Percentiles rank a stretch among this genome's conserved stretches.
Conservation (phyloP, 2,797 vertebrate species). For the Craterocephalus amniculus region DNA sequence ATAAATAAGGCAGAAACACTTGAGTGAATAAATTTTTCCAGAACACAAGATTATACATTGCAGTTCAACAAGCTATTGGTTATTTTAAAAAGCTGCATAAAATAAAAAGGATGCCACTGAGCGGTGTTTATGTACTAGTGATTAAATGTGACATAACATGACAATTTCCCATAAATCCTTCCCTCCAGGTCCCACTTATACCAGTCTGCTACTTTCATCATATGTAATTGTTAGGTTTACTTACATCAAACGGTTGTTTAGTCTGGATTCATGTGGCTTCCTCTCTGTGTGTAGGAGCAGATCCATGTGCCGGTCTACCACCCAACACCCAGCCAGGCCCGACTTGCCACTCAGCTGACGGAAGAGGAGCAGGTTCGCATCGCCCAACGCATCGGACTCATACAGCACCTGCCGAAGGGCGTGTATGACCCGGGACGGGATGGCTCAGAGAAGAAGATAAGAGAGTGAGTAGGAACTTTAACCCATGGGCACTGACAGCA, state of each 20-base stretch:
- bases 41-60: background rate
- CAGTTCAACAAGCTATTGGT: background rate
- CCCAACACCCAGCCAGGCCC: constrained; percentile 87
- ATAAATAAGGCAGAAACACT: constrained; percentile 6
- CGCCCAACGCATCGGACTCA: constrained; percentile 89
- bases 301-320: constrained; percentile 87
- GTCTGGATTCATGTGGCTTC: background rate
- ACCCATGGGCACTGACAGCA: background rate
- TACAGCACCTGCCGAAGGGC: constrained; percentile 89
- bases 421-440: constrained; percentile 84
- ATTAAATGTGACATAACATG: background rate
- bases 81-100: background rate
- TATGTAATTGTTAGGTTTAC: background rate
- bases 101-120: background rate
- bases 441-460: constrained; percentile 86
- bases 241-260: background rate
- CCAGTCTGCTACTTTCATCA: background rate
- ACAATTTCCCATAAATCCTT: background rate
- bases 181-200: background rate
- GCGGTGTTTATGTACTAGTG: background rate
- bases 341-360: constrained; percentile 88
- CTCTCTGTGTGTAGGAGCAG: constrained; percentile 77
- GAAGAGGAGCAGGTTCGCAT: constrained; percentile 90
- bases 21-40: background rate
- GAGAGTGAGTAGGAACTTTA: constrained; percentile 81